Conservation (phyloP, 2,888 invertebrate genomes). For the Limnephilus rhombicus region DNA sequence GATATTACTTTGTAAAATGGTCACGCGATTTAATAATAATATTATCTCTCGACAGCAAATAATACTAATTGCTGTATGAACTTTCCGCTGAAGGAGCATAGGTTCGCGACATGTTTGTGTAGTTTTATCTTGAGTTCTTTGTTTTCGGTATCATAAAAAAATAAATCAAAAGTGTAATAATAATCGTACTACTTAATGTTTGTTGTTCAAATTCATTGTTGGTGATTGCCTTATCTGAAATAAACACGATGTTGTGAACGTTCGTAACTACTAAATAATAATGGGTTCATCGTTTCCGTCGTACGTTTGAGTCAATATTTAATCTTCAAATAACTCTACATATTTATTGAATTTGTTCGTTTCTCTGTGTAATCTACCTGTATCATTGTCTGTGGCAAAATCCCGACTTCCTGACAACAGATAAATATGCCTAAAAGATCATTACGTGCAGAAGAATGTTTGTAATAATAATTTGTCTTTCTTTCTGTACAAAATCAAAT, state of each 20-base stretch:
- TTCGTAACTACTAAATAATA: not conserved
- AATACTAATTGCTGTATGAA: not conserved
- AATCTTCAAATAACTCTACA: not conserved
- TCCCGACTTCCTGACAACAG: too few relatives aligned
- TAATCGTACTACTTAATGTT: not conserved
- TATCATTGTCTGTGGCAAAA: too few relatives aligned
- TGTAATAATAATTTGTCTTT: too few relatives aligned
- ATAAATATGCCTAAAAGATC: too few relatives aligned
- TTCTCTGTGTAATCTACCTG: too few relatives aligned
- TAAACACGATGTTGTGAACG: not conserved
- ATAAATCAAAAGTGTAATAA: conserved; percentile 2
- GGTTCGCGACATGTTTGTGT: not conserved
- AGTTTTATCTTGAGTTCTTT: not conserved
- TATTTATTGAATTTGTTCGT: too few relatives aligned
- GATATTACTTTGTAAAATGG: not conserved
- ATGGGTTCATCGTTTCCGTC: not conserved
- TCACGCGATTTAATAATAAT: not conserved
- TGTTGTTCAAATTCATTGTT: not conserved
- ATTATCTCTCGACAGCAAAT: not conserved
- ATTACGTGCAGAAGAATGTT: too few relatives aligned
- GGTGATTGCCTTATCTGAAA: conserved; percentile 22
- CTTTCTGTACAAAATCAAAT: too few relatives aligned
- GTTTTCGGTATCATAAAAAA: not conserved
- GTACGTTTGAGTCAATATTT: not conserved
- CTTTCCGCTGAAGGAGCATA: not conserved